These are phyloP conservation scores for Ectemnius cavifrons DNA, from an alignment of 2,888 invertebrate genomes.

Conservation along the genomic window DNA sequence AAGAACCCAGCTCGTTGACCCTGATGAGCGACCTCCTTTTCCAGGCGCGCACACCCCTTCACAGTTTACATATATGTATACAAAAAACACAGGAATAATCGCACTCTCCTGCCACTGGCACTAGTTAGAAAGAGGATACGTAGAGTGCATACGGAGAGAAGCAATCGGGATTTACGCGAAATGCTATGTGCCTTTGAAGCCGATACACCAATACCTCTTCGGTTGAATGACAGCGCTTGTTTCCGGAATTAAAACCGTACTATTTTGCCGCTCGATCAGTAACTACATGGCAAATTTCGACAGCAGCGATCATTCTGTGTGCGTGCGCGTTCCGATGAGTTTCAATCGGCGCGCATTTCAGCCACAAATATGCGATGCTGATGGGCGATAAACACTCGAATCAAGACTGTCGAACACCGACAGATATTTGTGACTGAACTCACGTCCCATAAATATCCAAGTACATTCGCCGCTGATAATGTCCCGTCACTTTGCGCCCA, in stretches of 20 bases:
- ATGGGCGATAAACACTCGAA: no score
- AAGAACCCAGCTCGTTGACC: not conserved
- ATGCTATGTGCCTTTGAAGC: no score
- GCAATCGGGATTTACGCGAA: not conserved
- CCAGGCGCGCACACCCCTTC: not conserved
- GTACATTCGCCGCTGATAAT: conserved; percentile 16
- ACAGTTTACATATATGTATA: no score
- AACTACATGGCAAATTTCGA: conserved; percentile 13
- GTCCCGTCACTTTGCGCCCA: no score
- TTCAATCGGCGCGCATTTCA: conserved; percentile 14
- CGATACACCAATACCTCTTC: no score
- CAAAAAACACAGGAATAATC: not conserved
- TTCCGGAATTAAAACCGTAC: conserved; percentile 1
- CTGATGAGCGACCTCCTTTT: conserved; percentile 6
- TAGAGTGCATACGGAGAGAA: not conserved
- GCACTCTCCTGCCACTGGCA: not conserved
- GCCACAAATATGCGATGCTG: no score
- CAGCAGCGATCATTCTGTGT: not conserved
- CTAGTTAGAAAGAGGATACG: not conserved
- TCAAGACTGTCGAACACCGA: not conserved
- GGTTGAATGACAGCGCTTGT: not conserved
- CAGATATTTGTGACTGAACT: conserved; percentile 14
- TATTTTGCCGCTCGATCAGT: not conserved
- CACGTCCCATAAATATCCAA: conserved; percentile 18
- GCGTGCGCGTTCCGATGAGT: conserved; percentile 6